Conservation (phyloP, 1,140 invertebrate species). For the Pseudomyrmex gracilis region DNA sequence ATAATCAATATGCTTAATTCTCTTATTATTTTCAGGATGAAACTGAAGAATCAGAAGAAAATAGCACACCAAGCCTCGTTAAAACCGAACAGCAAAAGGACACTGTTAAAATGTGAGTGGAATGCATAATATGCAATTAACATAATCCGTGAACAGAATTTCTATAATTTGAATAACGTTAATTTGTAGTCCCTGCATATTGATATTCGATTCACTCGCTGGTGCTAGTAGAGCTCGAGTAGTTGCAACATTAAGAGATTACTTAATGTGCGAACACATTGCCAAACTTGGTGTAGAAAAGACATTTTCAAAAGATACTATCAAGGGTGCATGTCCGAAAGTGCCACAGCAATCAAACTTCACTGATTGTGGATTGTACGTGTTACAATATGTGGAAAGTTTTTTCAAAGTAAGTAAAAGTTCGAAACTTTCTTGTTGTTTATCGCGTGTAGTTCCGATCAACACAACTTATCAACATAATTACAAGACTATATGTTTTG, state of each 20-base stretch:
- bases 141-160: neutral
- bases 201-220: conserved; percentile 97
- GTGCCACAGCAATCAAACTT: conserved; percentile 99
- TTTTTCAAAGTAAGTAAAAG: conserved; percentile 92
- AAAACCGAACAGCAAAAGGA: conserved; percentile 64
- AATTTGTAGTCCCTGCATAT: conserved; percentile 90
- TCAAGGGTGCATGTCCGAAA: conserved; percentile 93
- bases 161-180: conserved; percentile 31
- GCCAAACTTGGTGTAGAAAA: conserved; percentile 89
- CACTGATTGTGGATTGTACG: conserved; percentile 98
- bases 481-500: conserved; percentile 75
- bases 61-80: conserved; percentile 5
- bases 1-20: neutral
- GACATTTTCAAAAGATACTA: conserved; percentile 91
- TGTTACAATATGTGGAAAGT: conserved; percentile 97
- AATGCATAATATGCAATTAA: neutral
- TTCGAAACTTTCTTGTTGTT: neutral
- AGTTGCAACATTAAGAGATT: conserved; percentile 94
- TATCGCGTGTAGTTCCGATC: neutral
- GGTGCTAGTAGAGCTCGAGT: conserved; percentile 92
- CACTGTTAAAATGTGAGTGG: conserved; percentile 77
- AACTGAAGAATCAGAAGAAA: conserved; percentile 65
- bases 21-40: conserved; percentile 75
- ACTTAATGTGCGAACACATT: conserved; percentile 95
- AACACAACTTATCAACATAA: neutral